These are phyloP conservation scores for Saccostrea cuccullata DNA, from an alignment of 1,140 invertebrate genomes.

Conservation along the genomic window DNA sequence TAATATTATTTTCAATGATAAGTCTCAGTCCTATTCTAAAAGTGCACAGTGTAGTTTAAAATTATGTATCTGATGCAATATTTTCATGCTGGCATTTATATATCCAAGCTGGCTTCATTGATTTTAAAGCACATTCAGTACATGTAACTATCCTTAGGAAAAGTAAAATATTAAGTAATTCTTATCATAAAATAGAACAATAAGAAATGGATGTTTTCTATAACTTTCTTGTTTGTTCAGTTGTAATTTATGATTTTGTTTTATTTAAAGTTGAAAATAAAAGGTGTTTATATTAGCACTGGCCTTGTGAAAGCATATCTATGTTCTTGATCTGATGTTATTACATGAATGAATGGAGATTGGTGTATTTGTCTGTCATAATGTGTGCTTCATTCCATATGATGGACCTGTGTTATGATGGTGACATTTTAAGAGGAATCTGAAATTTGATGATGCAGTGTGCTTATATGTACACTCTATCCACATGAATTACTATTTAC, in stretches of 20 bases:
- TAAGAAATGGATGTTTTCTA: too few species aligned
- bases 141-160: too few species aligned
- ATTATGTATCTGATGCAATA: too few species aligned
- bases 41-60: too few species aligned
- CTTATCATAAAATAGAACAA: too few species aligned
- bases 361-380: background rate
- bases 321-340: slow-evolving; percentile 2
- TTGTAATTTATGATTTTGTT: background rate
- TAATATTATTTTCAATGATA: too few species aligned
- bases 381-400: slow-evolving; percentile 17
- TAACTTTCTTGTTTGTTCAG: background rate
- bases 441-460: background rate
- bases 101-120: too few species aligned
- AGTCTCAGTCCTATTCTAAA: too few species aligned
- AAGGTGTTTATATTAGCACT: background rate
- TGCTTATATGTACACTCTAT: background rate
- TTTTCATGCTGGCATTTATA: too few species aligned
- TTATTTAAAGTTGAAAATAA: background rate
- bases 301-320: background rate
- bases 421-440: background rate
- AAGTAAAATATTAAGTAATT: too few species aligned
- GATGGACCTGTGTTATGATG: background rate
- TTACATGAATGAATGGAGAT: background rate
- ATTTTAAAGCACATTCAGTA: too few species aligned
- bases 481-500: background rate